A percentile compares a stretch with the other conserved stretches of the same genome.
phyloP scores from a whole-genome alignment of 1,140 invertebrate species.

The Batillaria attramentaria region DNA sequence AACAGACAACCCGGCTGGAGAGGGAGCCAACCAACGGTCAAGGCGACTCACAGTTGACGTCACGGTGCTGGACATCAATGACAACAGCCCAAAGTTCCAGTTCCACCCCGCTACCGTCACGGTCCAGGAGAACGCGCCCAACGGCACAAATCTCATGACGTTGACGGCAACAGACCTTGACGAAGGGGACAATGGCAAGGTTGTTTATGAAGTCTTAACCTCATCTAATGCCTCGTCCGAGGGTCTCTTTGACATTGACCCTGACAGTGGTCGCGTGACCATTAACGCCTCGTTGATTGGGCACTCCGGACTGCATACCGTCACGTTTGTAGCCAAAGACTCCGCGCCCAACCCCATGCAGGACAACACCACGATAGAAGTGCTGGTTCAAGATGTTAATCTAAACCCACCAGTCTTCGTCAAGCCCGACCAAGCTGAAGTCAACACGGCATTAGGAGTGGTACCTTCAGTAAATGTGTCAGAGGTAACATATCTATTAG shows the following conservation, averaged over 20 bases:
- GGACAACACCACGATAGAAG: constrained; percentile 15
- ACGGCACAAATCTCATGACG: constrained; percentile 78
- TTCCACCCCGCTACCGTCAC: constrained; percentile 24
- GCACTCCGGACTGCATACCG: constrained; percentile 29
- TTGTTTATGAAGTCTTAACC: constrained; percentile 21
- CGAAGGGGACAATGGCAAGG: constrained; percentile 73
- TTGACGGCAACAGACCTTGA: constrained; percentile 90
- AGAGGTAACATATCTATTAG: too few relatives aligned
- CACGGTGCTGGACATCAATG: constrained; percentile 59
- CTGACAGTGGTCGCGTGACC: constrained; percentile 10
- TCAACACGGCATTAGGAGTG: background rate
- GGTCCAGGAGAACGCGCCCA: constrained; percentile 72
- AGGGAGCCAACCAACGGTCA: constrained; percentile 13
- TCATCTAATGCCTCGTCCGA: background rate
- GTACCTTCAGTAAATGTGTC: too few relatives aligned
- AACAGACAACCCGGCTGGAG: constrained; percentile 13
- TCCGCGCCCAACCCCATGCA: constrained; percentile 32
- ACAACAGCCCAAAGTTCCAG: constrained; percentile 58
- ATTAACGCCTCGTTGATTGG: constrained; percentile 34
- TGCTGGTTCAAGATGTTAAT: constrained; percentile 47
- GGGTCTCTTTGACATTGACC: background rate
- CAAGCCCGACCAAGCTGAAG: constrained; percentile 20
- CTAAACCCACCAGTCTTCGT: constrained; percentile 42
- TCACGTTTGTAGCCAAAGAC: constrained; percentile 44
- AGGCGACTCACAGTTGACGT: constrained; percentile 39